Evolutionary conservation across 1,140 invertebrate species (phyloP).

Genomic region (Drosophila lacteicornis): DNA sequence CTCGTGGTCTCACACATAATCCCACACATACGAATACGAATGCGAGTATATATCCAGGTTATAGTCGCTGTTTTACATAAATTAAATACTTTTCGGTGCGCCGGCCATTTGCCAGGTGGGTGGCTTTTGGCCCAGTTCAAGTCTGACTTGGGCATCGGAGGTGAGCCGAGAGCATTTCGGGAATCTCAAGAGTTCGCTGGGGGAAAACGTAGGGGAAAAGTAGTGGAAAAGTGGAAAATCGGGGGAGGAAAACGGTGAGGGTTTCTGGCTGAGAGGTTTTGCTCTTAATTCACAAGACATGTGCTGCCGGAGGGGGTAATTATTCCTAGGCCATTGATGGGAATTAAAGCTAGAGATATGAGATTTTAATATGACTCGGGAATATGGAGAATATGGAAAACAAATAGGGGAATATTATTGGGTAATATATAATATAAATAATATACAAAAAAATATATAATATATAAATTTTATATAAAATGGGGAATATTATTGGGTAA

Average conservation of each 20-base stretch:
- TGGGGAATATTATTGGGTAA: too few relatives aligned
- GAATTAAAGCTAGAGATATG: neutral
- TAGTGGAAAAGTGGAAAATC: constrained; percentile 1
- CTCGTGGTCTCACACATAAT: constrained; percentile 46
- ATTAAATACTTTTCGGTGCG: constrained; percentile 63
- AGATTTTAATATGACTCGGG: too few relatives aligned
- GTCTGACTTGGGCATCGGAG: constrained; percentile 10
- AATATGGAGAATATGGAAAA: too few relatives aligned
- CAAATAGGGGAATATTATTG: too few relatives aligned
- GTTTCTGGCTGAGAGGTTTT: constrained; percentile 21
- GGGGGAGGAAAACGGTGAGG: constrained; percentile 1
- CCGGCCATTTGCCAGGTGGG: constrained; percentile 43
- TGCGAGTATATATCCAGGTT: constrained; percentile 52
- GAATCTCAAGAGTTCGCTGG: constrained; percentile 34
- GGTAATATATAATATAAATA: too few relatives aligned
- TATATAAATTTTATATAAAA: too few relatives aligned
- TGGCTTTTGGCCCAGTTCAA: constrained; percentile 46
- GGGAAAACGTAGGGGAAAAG: constrained; percentile 1
- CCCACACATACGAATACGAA: constrained; percentile 15
- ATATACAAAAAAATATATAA: too few relatives aligned
- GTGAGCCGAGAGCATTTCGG: constrained; percentile 37
- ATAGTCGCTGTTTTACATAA: constrained; percentile 71
- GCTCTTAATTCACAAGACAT: constrained; percentile 16
- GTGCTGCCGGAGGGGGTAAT: neutral
- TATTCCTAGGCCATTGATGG: constrained; percentile 6